phyloP scores from a whole-genome alignment of 2,113 vertebrate species.

The Hemiprocne comata region DNA sequence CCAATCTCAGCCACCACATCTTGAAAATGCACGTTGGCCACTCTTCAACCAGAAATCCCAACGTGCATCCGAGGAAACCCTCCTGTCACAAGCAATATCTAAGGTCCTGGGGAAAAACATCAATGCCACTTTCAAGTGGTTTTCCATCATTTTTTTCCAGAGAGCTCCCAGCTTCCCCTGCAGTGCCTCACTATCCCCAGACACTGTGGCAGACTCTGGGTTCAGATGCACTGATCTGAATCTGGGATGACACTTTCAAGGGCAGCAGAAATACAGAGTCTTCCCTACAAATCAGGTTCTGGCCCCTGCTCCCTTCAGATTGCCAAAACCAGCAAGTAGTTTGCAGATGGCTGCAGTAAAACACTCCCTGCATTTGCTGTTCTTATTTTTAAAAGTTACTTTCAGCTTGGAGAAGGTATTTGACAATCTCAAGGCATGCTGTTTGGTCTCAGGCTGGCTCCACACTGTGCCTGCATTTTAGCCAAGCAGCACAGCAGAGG shows the following conservation, averaged over 20 bases:
- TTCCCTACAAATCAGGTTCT: background rate
- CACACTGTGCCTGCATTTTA: background rate
- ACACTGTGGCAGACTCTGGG: background rate
- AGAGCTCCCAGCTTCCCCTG: background rate
- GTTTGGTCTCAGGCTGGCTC: background rate
- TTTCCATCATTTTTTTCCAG: background rate
- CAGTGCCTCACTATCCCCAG: background rate
- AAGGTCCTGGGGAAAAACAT: background rate
- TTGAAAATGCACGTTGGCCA: background rate
- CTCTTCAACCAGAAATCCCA: background rate
- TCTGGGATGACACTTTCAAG: background rate
- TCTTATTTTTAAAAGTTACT: background rate
- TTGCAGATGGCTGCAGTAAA: background rate
- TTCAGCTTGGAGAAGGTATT: background rate
- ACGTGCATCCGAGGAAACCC: background rate
- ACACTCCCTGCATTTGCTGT: background rate
- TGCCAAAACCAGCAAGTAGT: background rate
- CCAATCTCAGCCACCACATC: background rate
- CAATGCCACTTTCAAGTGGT: background rate
- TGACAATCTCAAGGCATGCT: background rate
- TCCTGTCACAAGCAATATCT: background rate
- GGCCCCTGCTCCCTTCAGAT: background rate
- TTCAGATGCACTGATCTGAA: background rate
- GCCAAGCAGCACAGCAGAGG: background rate
- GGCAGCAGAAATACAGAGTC: background rate